Base-by-base conservation (phyloP, 35 echinoderm and acorn worm genomes). In the Heliocidaris erythrogramma region DNA sequence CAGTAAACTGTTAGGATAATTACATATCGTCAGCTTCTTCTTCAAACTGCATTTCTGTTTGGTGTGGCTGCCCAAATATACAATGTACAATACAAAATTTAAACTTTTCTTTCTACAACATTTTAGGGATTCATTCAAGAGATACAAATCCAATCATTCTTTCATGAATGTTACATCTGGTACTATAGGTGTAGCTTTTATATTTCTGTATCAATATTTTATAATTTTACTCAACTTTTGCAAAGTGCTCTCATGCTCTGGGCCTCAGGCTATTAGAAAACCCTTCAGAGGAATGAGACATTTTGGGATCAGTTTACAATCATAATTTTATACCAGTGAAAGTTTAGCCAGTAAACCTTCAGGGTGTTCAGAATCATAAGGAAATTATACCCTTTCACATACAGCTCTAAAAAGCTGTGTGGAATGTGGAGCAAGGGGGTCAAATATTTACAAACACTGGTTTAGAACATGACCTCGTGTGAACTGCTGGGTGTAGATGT, bases 361-460 rank as follows among this genome's bases (percentile, higher is more conserved):
- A 8, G 65, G 65, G 65, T 78, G 27, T 78, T 78, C n/a, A 18
- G 27, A 21, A 78, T 78, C 4, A 56, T n/a, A 7, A 21, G 65
- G 65, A 78, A 27, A 78, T 78, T 18, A 78, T 21, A 78, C 18
- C 27, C 27, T n/a, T 78, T 78, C 27, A 78, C 27, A 78, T 24
- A 78, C 65, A 78, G 27, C 27, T 8, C 2, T 69, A 50, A 5
- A 52, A 78, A 78, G 65, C 65, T 78, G 61, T 78, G 27, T 29
- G 65, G 65, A 27, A 78, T 78, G 65, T 78, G 27, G 65, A 27
- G 65, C 65, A 78, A 78, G 65, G 65, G 35, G 65, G 65, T 78
- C 65, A 78, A 5, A 78, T 78, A 78, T 78, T 78, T 78, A 78
- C 65, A 78, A 78, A 78, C 65, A 78, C 65, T 78, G 65, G 65